phyloP scores from a whole-genome alignment of 2,113 vertebrate species.

The mouse (Mus musculus) region DNA sequence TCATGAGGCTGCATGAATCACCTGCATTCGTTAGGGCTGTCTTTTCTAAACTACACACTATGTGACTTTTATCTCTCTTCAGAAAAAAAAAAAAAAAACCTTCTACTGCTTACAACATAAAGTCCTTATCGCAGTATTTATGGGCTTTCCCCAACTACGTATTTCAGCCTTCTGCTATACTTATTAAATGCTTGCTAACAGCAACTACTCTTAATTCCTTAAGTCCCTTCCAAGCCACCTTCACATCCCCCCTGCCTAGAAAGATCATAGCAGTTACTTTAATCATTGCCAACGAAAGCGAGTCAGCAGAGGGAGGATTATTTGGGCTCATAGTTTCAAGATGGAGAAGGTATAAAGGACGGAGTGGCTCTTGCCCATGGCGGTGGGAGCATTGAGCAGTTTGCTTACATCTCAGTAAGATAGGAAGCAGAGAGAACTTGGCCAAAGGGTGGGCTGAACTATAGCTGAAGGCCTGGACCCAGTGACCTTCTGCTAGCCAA shows the following conservation, averaged over 20 bases:
- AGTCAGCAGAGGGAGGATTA: neutral
- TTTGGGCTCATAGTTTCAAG: neutral
- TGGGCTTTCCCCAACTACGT: neutral
- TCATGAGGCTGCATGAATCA: neutral
- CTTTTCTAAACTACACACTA: conserved; percentile 13
- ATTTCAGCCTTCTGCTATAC: neutral
- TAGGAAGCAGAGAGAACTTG: neutral
- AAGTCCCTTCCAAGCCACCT: neutral
- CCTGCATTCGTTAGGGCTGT: neutral
- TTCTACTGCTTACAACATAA: neutral
- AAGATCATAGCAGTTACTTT: neutral
- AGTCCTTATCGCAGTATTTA: neutral
- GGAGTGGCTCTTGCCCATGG: neutral
- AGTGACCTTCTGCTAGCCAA: neutral
- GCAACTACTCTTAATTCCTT: neutral
- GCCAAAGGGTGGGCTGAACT: neutral
- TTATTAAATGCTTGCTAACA: neutral
- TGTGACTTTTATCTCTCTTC: neutral
- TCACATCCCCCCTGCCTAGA: neutral
- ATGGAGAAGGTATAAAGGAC: neutral
- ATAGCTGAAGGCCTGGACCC: neutral
- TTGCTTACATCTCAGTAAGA: neutral
- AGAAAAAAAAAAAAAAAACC: neutral
- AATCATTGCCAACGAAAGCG: neutral
- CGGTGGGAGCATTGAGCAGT: neutral